These are phyloP conservation scores for Enhydra lutris DNA, from an alignment of 2,113 vertebrate species.

Conservation along the genomic window DNA sequence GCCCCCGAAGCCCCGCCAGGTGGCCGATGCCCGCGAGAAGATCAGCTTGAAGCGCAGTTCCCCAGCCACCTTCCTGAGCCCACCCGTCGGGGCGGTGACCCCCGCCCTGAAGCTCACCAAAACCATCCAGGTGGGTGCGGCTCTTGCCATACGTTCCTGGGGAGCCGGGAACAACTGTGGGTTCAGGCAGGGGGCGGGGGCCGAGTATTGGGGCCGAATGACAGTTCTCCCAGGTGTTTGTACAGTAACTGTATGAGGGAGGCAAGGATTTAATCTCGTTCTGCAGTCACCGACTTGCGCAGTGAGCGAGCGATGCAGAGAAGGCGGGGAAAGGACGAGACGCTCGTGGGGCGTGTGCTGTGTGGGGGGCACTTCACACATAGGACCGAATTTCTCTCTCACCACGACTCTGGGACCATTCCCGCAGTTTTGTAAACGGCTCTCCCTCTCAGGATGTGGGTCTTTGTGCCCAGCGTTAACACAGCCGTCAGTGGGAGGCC, in stretches of 20 bases:
- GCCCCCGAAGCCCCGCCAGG: conserved; percentile 85
- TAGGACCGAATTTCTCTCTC: neutral
- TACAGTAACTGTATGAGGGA: neutral
- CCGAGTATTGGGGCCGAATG: neutral
- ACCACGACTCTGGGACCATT: neutral
- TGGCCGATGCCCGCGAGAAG: conserved; percentile 94
- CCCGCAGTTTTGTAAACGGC: neutral
- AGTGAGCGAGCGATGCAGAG: neutral
- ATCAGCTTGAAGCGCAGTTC: conserved; percentile 92
- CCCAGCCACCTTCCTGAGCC: conserved; percentile 80
- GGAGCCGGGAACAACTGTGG: neutral
- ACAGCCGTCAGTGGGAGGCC: neutral
- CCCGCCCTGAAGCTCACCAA: conserved; percentile 95
- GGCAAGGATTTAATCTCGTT: neutral
- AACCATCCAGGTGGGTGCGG: conserved; percentile 92
- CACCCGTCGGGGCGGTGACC: conserved; percentile 76
- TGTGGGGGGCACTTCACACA: neutral
- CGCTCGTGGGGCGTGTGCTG: neutral
- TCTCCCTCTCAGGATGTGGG: neutral
- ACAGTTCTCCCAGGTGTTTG: neutral
- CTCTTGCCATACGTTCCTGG: neutral
- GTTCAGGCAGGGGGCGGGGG: neutral
- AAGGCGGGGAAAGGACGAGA: neutral
- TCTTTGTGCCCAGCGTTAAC: neutral
- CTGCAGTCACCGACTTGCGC: neutral